Evolutionary conservation across 1,140 invertebrate species (phyloP).

Genomic region (Oryctes rhinoceros): DNA sequence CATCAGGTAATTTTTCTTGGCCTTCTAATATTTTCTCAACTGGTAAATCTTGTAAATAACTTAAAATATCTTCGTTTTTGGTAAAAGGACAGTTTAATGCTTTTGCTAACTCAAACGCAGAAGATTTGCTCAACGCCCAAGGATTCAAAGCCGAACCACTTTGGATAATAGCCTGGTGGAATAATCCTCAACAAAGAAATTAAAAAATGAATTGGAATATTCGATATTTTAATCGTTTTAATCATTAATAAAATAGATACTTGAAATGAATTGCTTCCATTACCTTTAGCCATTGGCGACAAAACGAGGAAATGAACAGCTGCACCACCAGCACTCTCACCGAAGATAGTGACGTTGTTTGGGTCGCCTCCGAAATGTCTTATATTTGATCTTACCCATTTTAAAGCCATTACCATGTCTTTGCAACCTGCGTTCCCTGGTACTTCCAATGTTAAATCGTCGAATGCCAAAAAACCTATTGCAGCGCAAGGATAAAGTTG

Average conservation of each 20-base stretch:
- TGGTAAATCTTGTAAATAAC: slow-evolving; percentile 62
- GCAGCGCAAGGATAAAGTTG: not conserved
- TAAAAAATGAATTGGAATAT: no score
- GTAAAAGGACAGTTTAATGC: slow-evolving; percentile 40
- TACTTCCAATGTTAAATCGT: slow-evolving; percentile 53
- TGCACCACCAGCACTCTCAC: slow-evolving; percentile 67
- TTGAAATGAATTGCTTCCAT: no score
- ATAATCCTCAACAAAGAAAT: slow-evolving; percentile 63
- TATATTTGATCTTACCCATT: slow-evolving; percentile 71
- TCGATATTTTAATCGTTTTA: no score
- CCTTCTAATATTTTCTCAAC: slow-evolving; percentile 58
- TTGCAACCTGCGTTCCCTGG: slow-evolving; percentile 71
- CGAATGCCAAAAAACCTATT: slow-evolving; percentile 65
- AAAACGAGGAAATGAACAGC: slow-evolving; percentile 64
- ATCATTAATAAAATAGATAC: no score
- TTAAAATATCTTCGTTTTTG: slow-evolving; percentile 47
- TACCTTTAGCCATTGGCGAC: slow-evolving; percentile 64
- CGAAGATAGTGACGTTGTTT: slow-evolving; percentile 69
- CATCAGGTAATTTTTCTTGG: slow-evolving; percentile 46
- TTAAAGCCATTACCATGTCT: slow-evolving; percentile 68
- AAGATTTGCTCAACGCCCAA: slow-evolving; percentile 61
- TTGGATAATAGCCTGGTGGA: slow-evolving; percentile 69
- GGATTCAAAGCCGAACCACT: slow-evolving; percentile 67
- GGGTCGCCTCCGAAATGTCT: slow-evolving; percentile 68
- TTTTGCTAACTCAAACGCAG: slow-evolving; percentile 59